Evolutionary conservation across 2,888 invertebrate genomes (phyloP), one percentile per base, ranked within the genome.

Genomic region (Caenorhabditis macrosperma): DNA sequence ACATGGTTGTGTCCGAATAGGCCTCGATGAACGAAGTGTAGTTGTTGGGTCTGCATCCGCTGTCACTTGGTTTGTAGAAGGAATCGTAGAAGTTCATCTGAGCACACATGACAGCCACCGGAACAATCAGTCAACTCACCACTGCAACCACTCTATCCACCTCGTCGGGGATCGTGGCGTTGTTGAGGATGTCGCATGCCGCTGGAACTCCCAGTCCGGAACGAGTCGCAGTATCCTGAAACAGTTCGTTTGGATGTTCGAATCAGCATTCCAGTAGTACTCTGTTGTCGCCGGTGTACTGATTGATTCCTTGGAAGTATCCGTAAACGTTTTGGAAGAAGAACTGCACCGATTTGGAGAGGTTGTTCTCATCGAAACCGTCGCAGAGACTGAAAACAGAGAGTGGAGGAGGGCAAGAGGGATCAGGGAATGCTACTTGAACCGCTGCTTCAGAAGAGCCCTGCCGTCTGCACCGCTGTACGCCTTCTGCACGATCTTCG

Each of bases 261-360:
- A 26, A n/a, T n/a, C n/a, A 33, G 9, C 33, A 4, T 38, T 35
- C 6, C 28, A 1, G n/a, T n/a, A 6, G n/a, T n/a, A 81, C 84
- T 48, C 84, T 69, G 38, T 82, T 83, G 52, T 82, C 82, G 50
- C 84, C 95, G 91, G 97, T 96, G 91, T 97, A 97, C 89, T 97
- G 97, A 0, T 96, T 96, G 52, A 96, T 93, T 48, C 94, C 95
- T 54, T 95, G 96, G 91, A 97, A 95, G 91, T 95, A 94, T 52
- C 94, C 94, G 0, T 96, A 95, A 35, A 97, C 91, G n/a, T 93
- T 93, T 90, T 94, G 94, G 91, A 94, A 95, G 66, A 97, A 94
- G 90, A 94, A 96, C 0, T 94, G 93, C 15, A 95, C 48, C 1
- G 82, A 52, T 35, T 81, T 82, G 28, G 81, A 75, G 10, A 83